Evolutionary conservation across 2,888 invertebrate genomes (phyloP), one percentile per base, ranked within the genome.

Genomic region (Auanema freiburgensis): DNA sequence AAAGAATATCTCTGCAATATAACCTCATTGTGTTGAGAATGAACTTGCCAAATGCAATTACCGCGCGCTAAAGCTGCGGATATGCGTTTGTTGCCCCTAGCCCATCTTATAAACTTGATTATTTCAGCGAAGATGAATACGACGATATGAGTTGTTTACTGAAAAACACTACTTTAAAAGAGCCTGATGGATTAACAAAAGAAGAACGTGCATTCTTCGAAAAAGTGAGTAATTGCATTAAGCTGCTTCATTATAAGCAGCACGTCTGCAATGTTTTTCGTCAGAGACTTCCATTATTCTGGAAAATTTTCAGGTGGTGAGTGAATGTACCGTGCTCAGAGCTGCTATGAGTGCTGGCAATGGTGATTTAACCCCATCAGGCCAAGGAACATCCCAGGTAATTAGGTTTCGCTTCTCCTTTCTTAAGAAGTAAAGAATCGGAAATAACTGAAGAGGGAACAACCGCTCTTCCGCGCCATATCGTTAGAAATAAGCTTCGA

Each of bases 191-290:
- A 33, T 59, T 78, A 33, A 69, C 77, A 14, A 66, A 66, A 6
- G 79, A 79, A 53, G 80, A 80, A 57, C 57, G 73, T 18, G 66
- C 62, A n/a, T 76, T 81, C 50, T 78, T 76, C 61, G 71, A 74
- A 43, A 74, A 73, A 57, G 78, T 80, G 41, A 54, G 67, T 16
- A 40, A 25, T 14, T 55, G 24, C 42, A 40, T 16, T 16, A 23
- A 14, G 16, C 54, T 12, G 70, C 18, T 21, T 16, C 52, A 52
- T 23, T 5, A 16, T 52, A n/a, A 18, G 24, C 52, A 18, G 24
- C 52, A 18, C 21, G 8, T 23, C 24, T 23, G 52, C n/a, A 5
- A 5, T n/a, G 18, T 18, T 23, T 54, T 55, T 23, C 24, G 21
- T 52, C 24, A 18, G 12, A 16, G 21, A 8, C 24, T 23, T 52